phyloP scores from a whole-genome alignment of 2,113 vertebrate species.

The Pangasianodon hypophthalmus region DNA sequence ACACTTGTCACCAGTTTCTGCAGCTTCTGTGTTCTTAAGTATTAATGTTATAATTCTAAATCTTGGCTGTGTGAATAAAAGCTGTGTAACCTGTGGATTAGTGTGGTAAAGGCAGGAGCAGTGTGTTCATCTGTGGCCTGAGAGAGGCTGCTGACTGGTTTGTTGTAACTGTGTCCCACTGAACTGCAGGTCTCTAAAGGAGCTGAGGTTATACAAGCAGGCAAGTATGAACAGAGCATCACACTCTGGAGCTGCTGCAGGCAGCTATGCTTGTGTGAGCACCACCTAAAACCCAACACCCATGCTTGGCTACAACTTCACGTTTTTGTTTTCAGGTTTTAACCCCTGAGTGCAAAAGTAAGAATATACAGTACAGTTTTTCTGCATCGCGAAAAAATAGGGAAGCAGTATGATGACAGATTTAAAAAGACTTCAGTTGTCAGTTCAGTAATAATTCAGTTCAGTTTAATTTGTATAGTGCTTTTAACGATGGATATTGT shows the following conservation, averaged over 20 bases:
- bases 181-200: slow-evolving; percentile 95
- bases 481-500: background rate
- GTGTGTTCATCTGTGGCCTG: background rate
- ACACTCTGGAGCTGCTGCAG: slow-evolving; percentile 72
- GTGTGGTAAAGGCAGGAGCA: background rate
- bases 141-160: slow-evolving; percentile 59
- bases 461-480: background rate
- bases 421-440: background rate
- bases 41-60: background rate
- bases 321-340: background rate
- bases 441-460: background rate
- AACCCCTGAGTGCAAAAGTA: background rate
- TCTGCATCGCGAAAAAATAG: background rate
- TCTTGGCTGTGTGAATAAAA: background rate
- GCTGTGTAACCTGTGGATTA: background rate
- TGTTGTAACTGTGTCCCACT: slow-evolving; percentile 77
- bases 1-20: too few relatives aligned
- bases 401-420: background rate
- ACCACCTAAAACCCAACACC: slow-evolving; percentile 59
- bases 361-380: background rate
- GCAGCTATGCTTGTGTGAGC: slow-evolving; percentile 68
- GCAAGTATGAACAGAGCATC: slow-evolving; percentile 83
- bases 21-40: background rate
- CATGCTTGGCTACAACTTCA: slow-evolving; percentile 54
- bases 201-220: slow-evolving; percentile 87